These are phyloP conservation scores for Brachionus angularis DNA, from an alignment of 1,140 invertebrate genomes.

Conservation along the genomic window DNA sequence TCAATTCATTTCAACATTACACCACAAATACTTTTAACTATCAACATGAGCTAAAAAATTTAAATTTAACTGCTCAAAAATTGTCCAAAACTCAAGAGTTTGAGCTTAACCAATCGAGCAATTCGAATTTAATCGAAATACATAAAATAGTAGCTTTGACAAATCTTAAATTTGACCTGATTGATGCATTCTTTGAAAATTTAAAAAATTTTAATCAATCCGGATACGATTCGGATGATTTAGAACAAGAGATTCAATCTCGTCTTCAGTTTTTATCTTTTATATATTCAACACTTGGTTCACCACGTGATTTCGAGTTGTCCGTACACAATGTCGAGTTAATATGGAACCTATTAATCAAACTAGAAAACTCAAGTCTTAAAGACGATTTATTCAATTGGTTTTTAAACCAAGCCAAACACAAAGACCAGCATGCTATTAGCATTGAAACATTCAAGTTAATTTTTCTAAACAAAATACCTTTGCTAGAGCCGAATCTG, in stretches of 20 bases:
- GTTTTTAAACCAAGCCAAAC: conserved; percentile 79
- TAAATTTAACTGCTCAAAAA: background rate
- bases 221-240: no score
- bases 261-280: conserved; percentile 82
- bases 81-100: background rate
- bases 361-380: conserved; percentile 67
- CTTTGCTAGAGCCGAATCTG: background rate
- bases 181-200: conserved; percentile 2
- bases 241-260: conserved; percentile 66
- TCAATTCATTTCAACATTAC: conserved; percentile 79
- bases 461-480: conserved; percentile 74
- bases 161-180: conserved; percentile 16
- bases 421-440: conserved; percentile 75
- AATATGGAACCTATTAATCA: conserved; percentile 81
- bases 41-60: background rate
- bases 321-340: conserved; percentile 48
- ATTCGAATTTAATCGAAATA: background rate
- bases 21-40: conserved; percentile 1
- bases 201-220: background rate
- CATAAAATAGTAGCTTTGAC: conserved; percentile 27
- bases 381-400: conserved; percentile 79
- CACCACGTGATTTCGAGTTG: conserved; percentile 75
- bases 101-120: background rate
- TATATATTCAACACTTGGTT: conserved; percentile 81
- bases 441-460: conserved; percentile 78